Percentiles rank a stretch among this genome's conserved stretches.
These are phyloP conservation scores for Aurelia sp. DNA, from an alignment of 30 jellyfish, hydroid and myxozoan genomes.

Conservation along the genomic window DNA sequence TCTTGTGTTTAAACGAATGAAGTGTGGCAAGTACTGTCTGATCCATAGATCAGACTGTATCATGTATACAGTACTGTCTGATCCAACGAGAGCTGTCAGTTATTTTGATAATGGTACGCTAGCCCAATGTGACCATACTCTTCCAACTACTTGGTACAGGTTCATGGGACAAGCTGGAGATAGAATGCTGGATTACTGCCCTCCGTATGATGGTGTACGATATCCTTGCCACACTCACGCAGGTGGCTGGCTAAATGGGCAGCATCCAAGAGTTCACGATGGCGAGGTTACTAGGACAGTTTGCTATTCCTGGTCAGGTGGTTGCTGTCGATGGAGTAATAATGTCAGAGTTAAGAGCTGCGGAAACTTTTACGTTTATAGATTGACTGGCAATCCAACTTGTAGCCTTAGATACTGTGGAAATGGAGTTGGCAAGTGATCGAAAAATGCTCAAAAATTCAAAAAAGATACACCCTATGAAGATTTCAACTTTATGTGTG, in stretches of 20 bases:
- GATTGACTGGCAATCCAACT: background rate
- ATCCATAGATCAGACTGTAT: no score
- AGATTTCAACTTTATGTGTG: no score
- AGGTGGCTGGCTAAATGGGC: constrained; percentile 3
- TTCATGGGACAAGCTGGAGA: constrained; percentile 48
- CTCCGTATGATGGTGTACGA: background rate
- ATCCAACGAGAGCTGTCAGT: no score
- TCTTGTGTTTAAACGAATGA: no score
- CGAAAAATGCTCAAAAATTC: no score
- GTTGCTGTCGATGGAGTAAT: background rate
- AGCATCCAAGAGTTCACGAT: constrained; percentile 10
- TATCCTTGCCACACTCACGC: constrained; percentile 1
- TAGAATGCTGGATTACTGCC: constrained; percentile 22
- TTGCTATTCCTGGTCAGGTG: background rate
- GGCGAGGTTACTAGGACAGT: constrained; percentile 24
- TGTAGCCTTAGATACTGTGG: background rate
- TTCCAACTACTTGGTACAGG: constrained; percentile 18
- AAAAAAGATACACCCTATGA: no score
- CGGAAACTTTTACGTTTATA: constrained; percentile 12
- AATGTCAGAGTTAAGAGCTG: constrained; percentile 13
- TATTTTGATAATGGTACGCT: no score
- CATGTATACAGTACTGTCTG: no score
- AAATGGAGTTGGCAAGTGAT: constrained; percentile 2
- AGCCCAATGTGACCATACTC: no score
- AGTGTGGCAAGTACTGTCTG: no score